These are phyloP conservation scores for Chondrosia reniformis DNA, from an alignment of 37 sponge, comb jelly and placozoan species.

Conservation along the genomic window DNA sequence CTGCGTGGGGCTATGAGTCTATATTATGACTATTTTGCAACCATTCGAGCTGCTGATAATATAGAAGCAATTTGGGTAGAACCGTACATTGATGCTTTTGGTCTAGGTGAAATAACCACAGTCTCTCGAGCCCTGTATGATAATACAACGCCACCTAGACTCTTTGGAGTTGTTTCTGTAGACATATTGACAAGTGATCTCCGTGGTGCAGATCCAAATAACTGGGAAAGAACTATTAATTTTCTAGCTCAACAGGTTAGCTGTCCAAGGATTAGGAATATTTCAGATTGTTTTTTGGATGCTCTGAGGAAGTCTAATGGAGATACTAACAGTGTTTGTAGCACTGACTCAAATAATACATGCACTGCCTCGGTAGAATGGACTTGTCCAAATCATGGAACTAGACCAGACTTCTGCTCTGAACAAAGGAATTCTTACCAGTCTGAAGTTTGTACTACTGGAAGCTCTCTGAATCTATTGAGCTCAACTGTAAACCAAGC, in stretches of 20 bases:
- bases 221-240: background rate
- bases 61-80: background rate
- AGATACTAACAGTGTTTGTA: background rate
- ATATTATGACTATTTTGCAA: conserved; percentile 26
- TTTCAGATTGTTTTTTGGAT: background rate
- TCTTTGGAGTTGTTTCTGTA: conserved; percentile 14
- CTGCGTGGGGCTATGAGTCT: background rate
- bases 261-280: background rate
- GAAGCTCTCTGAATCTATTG: background rate
- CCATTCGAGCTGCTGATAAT: background rate
- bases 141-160: background rate
- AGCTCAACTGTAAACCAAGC: too few relatives aligned
- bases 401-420: background rate
- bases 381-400: background rate
- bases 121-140: conserved; percentile 13
- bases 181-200: conserved; percentile 6
- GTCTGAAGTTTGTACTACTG: background rate
- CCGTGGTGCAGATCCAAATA: background rate
- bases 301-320: background rate
- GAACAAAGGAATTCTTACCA: background rate
- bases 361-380: background rate
- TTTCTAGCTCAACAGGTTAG: background rate
- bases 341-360: background rate
- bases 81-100: conserved; percentile 35
- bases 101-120: conserved; percentile 20